phyloP scores from a whole-genome alignment of 2,797 vertebrate genomes.

The Heliangelus exortis region DNA sequence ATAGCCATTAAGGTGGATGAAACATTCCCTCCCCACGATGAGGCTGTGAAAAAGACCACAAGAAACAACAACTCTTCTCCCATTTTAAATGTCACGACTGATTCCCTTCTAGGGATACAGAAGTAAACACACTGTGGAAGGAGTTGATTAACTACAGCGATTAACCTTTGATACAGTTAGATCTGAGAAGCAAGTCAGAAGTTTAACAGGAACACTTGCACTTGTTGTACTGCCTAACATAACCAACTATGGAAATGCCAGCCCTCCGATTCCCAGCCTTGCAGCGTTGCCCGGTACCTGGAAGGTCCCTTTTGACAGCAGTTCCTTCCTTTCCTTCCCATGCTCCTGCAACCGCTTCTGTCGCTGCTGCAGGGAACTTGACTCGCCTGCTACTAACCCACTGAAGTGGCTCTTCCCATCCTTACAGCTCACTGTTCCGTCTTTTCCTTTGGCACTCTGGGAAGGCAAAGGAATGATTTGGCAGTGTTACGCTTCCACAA shows the following conservation, averaged over 20 bases:
- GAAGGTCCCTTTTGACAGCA: conserved; percentile 84
- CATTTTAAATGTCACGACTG: neutral
- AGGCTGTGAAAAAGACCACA: neutral
- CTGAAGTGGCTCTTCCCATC: conserved; percentile 79
- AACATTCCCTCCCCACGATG: neutral
- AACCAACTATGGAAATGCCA: neutral
- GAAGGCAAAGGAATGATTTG: conserved; percentile 32
- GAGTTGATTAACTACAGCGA: neutral
- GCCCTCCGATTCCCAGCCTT: neutral
- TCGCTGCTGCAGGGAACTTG: conserved; percentile 77
- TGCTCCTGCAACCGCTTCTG: conserved; percentile 90
- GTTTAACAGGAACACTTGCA: neutral
- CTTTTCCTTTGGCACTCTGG: conserved; percentile 86
- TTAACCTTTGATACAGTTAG: conserved; percentile 11
- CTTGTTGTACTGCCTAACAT: neutral
- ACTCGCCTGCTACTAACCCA: conserved; percentile 70
- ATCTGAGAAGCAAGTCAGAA: neutral
- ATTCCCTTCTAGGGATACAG: neutral
- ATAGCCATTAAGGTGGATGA: neutral
- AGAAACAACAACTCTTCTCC: neutral
- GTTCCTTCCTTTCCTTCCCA: conserved; percentile 93
- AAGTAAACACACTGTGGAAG: neutral
- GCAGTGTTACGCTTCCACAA: neutral
- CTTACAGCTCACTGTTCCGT: conserved; percentile 73
- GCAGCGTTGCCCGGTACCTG: conserved; percentile 79